These are phyloP conservation scores for Drosophila anceps DNA, from an alignment of 2,888 invertebrate species.

Conservation along the genomic window DNA sequence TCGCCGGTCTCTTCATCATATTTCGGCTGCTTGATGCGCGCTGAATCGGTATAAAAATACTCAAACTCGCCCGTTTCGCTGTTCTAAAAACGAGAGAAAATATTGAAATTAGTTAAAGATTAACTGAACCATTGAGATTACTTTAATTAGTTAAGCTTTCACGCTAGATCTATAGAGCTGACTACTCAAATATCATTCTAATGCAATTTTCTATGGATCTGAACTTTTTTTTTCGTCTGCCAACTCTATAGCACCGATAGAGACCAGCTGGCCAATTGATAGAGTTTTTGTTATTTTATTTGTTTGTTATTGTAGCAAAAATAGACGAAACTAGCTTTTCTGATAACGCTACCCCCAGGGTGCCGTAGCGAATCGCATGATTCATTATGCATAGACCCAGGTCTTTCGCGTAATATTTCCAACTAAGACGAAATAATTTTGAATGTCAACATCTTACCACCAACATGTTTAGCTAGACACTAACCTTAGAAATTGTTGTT, in stretches of 20 bases:
- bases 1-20: constrained; percentile 85
- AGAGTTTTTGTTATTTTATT: constrained; percentile 16
- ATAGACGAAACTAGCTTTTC: constrained; percentile 37
- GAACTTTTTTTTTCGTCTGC: constrained; percentile 9
- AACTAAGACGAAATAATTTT: constrained; percentile 8
- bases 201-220: constrained; percentile 8
- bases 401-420: constrained; percentile 7
- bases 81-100: constrained; percentile 73
- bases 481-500: constrained; percentile 22
- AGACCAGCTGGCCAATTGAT: neutral
- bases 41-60: constrained; percentile 70
- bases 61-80: constrained; percentile 84
- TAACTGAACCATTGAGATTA: neutral
- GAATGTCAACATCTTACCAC: constrained; percentile 48
- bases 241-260: constrained; percentile 1
- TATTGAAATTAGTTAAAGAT: neutral
- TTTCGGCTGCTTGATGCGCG: constrained; percentile 64
- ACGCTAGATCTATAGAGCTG: neutral
- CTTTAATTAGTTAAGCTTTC: neutral
- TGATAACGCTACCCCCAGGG: constrained; percentile 40
- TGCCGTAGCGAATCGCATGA: constrained; percentile 24
- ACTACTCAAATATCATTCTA: neutral
- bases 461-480: constrained; percentile 45
- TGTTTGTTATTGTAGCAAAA: constrained; percentile 32
- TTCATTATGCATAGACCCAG: constrained; percentile 21